phyloP scores from a whole-genome alignment of 2,113 vertebrate genomes.

The Hydropotes inermis region DNA sequence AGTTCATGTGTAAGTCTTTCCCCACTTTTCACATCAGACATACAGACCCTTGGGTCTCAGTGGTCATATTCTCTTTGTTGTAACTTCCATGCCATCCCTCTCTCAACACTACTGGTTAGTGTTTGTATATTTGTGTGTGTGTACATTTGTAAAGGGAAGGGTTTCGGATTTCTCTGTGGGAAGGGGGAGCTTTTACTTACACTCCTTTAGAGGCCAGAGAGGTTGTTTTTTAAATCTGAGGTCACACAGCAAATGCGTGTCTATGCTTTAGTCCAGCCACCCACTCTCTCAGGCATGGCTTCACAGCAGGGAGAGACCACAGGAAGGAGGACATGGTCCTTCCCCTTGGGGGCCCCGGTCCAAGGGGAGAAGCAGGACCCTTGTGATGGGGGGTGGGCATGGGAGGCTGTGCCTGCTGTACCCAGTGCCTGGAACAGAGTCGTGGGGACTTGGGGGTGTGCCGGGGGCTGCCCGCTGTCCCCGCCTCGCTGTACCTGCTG shows the following conservation, averaged over 20 bases:
- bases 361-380: background rate
- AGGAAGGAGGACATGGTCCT: background rate
- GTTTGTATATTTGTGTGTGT: background rate
- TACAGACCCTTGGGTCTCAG: background rate
- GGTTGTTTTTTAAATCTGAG: background rate
- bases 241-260: conserved; percentile 41
- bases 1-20: background rate
- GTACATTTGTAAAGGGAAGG: background rate
- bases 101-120: background rate
- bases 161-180: background rate
- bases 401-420: background rate
- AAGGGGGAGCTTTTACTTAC: background rate
- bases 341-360: background rate
- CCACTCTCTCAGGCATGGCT: background rate
- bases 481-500: background rate
- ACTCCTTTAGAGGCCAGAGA: conserved; percentile 14
- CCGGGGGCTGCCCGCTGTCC: background rate
- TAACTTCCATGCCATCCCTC: background rate
- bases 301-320: background rate
- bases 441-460: background rate
- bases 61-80: conserved; percentile 27
- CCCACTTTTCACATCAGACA: background rate
- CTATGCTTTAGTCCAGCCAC: background rate
- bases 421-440: background rate
- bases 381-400: background rate